Conservation (phyloP, 2,888 invertebrate species). For the Petrophora chlorosata region DNA sequence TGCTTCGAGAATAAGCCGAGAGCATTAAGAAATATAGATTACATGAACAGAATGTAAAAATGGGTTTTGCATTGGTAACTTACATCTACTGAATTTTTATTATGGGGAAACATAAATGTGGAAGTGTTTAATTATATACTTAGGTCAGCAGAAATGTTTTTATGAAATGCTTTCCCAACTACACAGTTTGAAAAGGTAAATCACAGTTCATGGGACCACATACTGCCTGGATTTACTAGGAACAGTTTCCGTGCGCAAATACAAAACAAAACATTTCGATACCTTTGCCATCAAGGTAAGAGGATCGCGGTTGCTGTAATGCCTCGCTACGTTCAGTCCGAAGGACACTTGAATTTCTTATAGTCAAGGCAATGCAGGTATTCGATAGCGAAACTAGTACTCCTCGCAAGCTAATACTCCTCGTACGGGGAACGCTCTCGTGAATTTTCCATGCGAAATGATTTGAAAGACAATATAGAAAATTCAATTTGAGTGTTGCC, state of each 20-base stretch:
- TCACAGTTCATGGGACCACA: no score
- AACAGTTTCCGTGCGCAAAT: no score
- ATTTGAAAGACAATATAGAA: slow-evolving; percentile 41
- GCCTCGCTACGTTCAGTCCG: slow-evolving; percentile 49
- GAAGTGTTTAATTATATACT: not conserved
- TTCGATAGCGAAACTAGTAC: slow-evolving; percentile 10
- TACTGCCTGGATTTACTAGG: no score
- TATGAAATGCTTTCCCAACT: not conserved
- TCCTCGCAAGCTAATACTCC: slow-evolving; percentile 8
- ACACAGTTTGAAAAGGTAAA: not conserved
- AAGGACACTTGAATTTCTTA: slow-evolving; percentile 44
- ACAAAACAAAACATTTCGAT: slow-evolving; percentile 51
- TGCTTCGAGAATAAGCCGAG: slow-evolving; percentile 66
- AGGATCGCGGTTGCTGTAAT: slow-evolving; percentile 66
- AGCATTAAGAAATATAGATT: slow-evolving; percentile 72
- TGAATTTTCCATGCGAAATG: slow-evolving; percentile 15
- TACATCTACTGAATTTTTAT: slow-evolving; percentile 42
- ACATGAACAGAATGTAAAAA: slow-evolving; percentile 60
- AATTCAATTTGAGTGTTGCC: slow-evolving; percentile 46
- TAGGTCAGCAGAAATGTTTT: not conserved
- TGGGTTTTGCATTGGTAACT: slow-evolving; percentile 48
- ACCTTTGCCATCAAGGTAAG: slow-evolving; percentile 63
- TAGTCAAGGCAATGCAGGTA: slow-evolving; percentile 23
- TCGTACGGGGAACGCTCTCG: slow-evolving; percentile 3
- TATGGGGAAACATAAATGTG: slow-evolving; percentile 9